These are phyloP conservation scores for Xestobium rufovillosum DNA, from an alignment of 2,888 invertebrate species.

Conservation along the genomic window DNA sequence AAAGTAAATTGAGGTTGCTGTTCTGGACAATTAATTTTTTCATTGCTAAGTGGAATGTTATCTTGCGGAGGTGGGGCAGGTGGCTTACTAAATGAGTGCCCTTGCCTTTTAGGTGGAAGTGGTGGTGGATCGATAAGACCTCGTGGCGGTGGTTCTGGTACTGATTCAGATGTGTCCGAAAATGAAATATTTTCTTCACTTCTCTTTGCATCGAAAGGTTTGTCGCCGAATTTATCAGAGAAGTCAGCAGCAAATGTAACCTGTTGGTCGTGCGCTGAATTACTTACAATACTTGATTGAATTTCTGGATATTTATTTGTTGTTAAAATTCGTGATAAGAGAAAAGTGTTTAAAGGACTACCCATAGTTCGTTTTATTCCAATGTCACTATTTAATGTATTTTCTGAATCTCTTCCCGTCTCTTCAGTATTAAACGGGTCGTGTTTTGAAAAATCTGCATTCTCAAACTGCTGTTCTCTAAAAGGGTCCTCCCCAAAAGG, in stretches of 20 bases:
- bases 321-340: too few species aligned
- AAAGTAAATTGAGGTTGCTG: too few species aligned
- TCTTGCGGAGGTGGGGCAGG: slow-evolving; percentile 57
- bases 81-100: slow-evolving; percentile 53
- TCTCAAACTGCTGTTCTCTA: slow-evolving; percentile 59
- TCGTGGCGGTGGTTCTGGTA: slow-evolving; percentile 63
- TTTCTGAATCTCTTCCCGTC: slow-evolving; percentile 29
- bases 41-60: slow-evolving; percentile 49
- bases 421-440: slow-evolving; percentile 56
- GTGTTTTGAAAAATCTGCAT: slow-evolving; percentile 49
- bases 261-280: slow-evolving; percentile 31
- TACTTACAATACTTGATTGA: too few species aligned
- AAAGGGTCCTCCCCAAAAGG: slow-evolving; percentile 69
- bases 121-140: slow-evolving; percentile 65
- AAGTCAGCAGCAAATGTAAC: slow-evolving; percentile 41
- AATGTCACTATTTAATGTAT: slow-evolving; percentile 29
- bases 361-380: slow-evolving; percentile 17
- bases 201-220: neutral
- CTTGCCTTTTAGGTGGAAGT: slow-evolving; percentile 61
- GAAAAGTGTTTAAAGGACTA: too few species aligned
- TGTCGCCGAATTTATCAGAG: slow-evolving; percentile 20
- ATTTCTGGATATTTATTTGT: too few species aligned
- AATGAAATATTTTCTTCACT: slow-evolving; percentile 33
- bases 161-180: slow-evolving; percentile 40
- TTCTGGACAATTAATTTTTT: slow-evolving; percentile 27